Evolutionary conservation across 2,113 vertebrate genomes (phyloP).

Genomic region (Rhinichthys klamathensis): DNA sequence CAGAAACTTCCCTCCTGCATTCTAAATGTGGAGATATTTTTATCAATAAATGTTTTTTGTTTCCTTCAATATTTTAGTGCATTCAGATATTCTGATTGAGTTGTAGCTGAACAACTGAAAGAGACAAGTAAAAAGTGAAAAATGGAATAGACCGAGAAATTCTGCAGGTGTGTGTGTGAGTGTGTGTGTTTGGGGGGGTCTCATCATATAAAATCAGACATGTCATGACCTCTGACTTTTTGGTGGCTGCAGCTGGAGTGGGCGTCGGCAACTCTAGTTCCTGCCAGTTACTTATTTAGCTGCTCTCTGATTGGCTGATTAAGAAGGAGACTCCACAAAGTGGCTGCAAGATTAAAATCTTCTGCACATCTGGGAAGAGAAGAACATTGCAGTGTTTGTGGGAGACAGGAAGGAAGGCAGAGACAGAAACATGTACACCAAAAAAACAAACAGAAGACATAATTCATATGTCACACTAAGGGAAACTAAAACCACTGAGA

Average conservation of each 20-base stretch:
- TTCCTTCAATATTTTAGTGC: neutral
- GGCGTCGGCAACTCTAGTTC: neutral
- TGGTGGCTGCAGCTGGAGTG: constrained; percentile 22
- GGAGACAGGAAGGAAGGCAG: neutral
- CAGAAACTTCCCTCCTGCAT: neutral
- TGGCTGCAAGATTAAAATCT: constrained; percentile 24
- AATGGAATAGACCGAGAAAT: neutral
- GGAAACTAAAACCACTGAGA: constrained; percentile 20
- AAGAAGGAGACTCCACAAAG: neutral
- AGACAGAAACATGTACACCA: neutral
- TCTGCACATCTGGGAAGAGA: constrained; percentile 26
- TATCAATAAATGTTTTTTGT: neutral
- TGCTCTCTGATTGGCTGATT: constrained; percentile 40
- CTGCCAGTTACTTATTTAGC: constrained; percentile 23
- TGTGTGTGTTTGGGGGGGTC: neutral
- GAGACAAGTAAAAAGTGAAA: neutral
- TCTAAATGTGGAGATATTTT: neutral
- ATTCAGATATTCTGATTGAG: neutral
- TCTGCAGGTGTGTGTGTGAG: constrained; percentile 19
- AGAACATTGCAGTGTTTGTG: constrained; percentile 2
- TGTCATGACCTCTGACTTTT: constrained; percentile 39
- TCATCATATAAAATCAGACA: constrained; percentile 29
- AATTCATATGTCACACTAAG: constrained; percentile 2
- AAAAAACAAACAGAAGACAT: neutral
- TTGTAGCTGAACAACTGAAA: neutral